Evolutionary conservation across 2,888 invertebrate species (phyloP), one percentile per base, ranked within the genome.

Genomic region (Aphidius colemani): DNA sequence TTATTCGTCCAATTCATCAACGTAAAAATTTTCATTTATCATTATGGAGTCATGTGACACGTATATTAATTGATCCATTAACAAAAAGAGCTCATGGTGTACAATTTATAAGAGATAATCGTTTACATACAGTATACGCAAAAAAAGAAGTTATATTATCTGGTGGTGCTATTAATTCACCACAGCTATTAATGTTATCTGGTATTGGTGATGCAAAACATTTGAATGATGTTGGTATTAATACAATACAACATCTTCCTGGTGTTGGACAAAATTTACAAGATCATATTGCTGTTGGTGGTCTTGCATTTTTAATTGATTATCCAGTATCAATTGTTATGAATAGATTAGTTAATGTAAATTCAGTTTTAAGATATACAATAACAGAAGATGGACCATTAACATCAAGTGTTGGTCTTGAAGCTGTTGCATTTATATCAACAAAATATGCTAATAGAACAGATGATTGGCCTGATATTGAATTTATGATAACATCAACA

Each of bases 401-500:
- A 50, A 95, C 96, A 0, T 92, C 94, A 1, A 92, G 92, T 73
- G 88, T 95, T 39, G 95, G 94, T 0, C 84, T 96, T 64, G 96
- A 96, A 83, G 91, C 93, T 0, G 92, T 94, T 0, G 94, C 91
- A 0, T 96, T 96, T 78, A 91, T 95, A 60, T 90, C 90, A 41
- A 94, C 95, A 0, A 95, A 94, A 82, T 95, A 94, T 77, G 93
- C 93, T 0, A 95, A 95, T 77, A 85, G 89, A 61, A 87, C 90
- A 0, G 93, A 94, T 63, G 95, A 95, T 78, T 95, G 94, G 93
- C 95, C 95, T 0, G 95, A 95, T 76, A 93, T 95, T 67, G 94
- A 94, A 77, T 93, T 95, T 75, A 95, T 95, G 92, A 84, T 95
- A 83, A 91, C 93, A 0, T 91, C 94, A 40, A 88, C 91, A 0